Conservation (phyloP, 2,113 vertebrate genomes). For the Indicator maculatus region DNA sequence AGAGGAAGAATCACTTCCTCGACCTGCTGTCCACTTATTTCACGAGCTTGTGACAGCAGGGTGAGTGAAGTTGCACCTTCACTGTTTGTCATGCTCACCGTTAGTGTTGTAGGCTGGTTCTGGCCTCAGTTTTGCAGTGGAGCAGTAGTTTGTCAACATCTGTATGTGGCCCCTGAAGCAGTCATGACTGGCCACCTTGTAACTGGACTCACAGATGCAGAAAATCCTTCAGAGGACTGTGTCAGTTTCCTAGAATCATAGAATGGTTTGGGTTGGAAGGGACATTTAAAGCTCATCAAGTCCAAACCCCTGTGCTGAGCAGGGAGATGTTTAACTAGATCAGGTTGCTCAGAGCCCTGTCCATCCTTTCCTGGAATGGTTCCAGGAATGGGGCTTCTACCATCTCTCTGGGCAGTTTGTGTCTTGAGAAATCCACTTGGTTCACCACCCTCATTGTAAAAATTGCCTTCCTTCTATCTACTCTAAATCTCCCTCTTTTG, state of each 20-base stretch:
- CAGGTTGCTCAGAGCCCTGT: background rate
- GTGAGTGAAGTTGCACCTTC: background rate
- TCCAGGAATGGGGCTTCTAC: background rate
- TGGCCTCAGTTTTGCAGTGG: background rate
- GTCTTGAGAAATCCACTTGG: too few species aligned
- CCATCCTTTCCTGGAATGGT: background rate
- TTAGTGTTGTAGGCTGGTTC: background rate
- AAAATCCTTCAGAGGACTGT: background rate
- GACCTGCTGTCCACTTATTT: background rate
- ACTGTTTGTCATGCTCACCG: background rate
- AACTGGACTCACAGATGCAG: background rate
- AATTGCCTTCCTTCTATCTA: too few species aligned
- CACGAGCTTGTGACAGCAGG: background rate
- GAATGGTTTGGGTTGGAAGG: background rate
- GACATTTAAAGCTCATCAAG: background rate
- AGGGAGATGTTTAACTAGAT: background rate
- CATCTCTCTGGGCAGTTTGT: background rate
- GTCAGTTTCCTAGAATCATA: background rate
- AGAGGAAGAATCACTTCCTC: too few species aligned
- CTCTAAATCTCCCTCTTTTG: too few species aligned
- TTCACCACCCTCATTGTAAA: background rate
- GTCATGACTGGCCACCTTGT: rapidly evolving
- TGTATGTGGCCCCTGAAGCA: background rate
- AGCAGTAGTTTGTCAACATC: background rate
- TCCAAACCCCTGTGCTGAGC: background rate